phyloP scores from a whole-genome alignment of 2,797 vertebrate species.

The Aldrovandia affinis region DNA sequence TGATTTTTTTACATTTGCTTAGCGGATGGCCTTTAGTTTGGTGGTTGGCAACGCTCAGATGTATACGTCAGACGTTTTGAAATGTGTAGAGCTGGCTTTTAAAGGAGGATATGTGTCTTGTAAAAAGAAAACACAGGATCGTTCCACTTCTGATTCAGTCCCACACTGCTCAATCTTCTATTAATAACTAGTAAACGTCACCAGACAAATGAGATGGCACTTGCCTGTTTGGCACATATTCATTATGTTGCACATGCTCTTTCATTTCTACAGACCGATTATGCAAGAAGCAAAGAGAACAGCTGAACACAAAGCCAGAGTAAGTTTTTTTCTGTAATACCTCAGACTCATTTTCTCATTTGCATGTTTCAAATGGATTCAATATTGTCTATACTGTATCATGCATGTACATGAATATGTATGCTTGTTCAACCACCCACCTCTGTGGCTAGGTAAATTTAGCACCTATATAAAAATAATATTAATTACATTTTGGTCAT shows the following conservation, averaged over 20 bases:
- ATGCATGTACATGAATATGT: not conserved
- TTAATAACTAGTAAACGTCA: not conserved
- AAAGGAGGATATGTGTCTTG: not conserved
- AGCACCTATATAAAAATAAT: not conserved
- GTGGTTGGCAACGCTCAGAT: not conserved
- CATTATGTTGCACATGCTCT: not conserved
- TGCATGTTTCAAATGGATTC: not conserved
- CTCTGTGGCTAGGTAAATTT: not conserved
- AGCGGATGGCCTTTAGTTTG: not conserved
- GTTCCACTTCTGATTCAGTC: not conserved
- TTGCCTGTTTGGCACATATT: not conserved
- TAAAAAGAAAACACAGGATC: not conserved
- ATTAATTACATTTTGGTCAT: not conserved
- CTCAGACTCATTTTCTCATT: not conserved
- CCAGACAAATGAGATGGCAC: not conserved
- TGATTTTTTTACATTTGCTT: not conserved
- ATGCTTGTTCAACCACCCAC: not conserved
- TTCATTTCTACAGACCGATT: constrained; percentile 5
- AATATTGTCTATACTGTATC: not conserved
- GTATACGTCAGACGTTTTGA: not conserved
- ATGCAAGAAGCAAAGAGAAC: constrained; percentile 10
- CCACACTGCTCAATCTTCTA: not conserved
- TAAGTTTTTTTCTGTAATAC: constrained; percentile 3
- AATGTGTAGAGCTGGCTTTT: not conserved
- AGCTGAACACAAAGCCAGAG: not conserved